These are phyloP conservation scores for Exephanes ischioxanthus DNA, from an alignment of 2,888 invertebrate species.

Conservation along the genomic window DNA sequence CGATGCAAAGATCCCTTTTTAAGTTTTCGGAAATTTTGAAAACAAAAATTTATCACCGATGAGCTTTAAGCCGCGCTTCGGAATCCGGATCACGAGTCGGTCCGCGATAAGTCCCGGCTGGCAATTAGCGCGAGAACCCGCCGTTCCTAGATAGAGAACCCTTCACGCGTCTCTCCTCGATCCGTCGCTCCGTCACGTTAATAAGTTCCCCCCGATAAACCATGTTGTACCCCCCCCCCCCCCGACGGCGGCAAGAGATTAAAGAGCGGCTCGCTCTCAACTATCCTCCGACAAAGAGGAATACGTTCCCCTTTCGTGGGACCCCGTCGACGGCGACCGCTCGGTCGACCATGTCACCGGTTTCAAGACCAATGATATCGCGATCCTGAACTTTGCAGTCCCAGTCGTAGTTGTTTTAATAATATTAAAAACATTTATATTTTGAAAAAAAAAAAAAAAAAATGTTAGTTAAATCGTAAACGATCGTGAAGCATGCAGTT, in stretches of 20 bases:
- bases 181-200: conserved; percentile 48
- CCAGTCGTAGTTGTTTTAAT: background rate
- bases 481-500: too few species aligned
- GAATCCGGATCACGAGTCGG: background rate
- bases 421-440: too few species aligned
- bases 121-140: conserved; percentile 53
- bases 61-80: background rate
- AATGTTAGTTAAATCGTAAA: too few species aligned
- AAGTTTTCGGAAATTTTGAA: background rate
- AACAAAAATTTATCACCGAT: background rate
- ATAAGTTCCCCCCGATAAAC: conserved; percentile 64
- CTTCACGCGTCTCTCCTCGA: conserved; percentile 42
- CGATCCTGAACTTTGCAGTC: conserved; percentile 47
- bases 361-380: conserved; percentile 55
- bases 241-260: conserved; percentile 55
- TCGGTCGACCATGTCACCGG: conserved; percentile 13
- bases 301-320: conserved; percentile 24
- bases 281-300: conserved; percentile 62
- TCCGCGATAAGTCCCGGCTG: conserved; percentile 15
- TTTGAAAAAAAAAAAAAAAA: too few species aligned
- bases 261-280: conserved; percentile 58
- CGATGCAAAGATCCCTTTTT: too few species aligned
- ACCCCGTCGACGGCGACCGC: background rate
- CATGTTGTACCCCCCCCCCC: conserved; percentile 10
- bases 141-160: conserved; percentile 31